Evolutionary conservation across 2,888 invertebrate genomes (phyloP).

Genomic region (Eupithecia pulchellata): DNA sequence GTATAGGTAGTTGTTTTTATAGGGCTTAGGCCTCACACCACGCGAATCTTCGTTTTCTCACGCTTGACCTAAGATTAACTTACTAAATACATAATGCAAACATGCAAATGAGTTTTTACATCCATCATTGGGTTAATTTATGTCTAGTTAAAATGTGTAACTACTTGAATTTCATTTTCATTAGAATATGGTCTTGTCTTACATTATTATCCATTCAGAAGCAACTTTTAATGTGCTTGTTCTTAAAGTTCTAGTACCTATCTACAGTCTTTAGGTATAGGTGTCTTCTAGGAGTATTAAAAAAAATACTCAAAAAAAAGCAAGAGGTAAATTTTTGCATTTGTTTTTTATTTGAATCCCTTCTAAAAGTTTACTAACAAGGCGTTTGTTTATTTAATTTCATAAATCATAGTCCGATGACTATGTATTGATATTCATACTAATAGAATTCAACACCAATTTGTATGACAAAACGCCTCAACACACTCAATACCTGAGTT

Average conservation of each 20-base stretch:
- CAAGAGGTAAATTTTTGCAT: neutral
- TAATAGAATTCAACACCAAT: constrained; percentile 27
- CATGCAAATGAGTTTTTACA: neutral
- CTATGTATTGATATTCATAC: constrained; percentile 23
- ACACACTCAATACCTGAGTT: constrained; percentile 25
- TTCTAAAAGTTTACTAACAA: no score
- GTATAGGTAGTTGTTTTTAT: no score
- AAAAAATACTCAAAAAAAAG: neutral
- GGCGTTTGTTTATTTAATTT: neutral
- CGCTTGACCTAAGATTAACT: constrained; percentile 2
- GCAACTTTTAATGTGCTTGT: neutral
- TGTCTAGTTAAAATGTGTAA: neutral
- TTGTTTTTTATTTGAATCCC: no score
- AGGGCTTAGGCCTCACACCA: constrained; percentile 16
- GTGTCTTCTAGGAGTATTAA: neutral
- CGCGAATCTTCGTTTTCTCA: constrained; percentile 27
- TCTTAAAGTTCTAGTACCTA: neutral
- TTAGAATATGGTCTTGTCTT: neutral
- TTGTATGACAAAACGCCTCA: constrained; percentile 43
- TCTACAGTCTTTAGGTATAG: neutral
- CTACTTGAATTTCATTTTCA: no score
- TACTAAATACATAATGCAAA: constrained; percentile 12
- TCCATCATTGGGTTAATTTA: neutral
- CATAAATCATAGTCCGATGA: neutral
- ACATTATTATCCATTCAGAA: neutral